Evolutionary conservation across 1,140 invertebrate species (phyloP), one percentile per base, ranked within the genome.

Genomic region (Lepidotrigona ventralis): DNA sequence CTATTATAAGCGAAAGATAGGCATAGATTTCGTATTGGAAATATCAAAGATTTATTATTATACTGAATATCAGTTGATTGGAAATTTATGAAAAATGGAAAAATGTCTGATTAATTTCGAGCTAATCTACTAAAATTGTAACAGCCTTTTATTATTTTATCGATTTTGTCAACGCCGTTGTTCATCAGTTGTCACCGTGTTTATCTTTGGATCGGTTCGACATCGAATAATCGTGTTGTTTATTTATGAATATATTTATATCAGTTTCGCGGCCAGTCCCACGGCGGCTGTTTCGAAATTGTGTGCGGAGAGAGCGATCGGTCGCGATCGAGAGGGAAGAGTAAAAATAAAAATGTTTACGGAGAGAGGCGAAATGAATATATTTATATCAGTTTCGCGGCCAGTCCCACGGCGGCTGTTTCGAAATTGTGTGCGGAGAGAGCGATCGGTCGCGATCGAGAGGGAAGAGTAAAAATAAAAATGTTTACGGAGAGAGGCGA

Each of bases 401-500:
- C 19, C 29, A 46, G 79, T 64, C 60, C 70, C 56, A 17, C 23
- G 29, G 79, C 26, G 60, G 46, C 51, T 58, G 71, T 75, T 81
- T 75, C 51, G 53, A 54, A 81, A 72, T 14, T 39, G 39, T 46
- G 0, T 72, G 26, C n/a, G 19, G 39, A 51, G 3, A 51, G 54
- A 54, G 53, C 39, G 69, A 64, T 33, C 33, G 33, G 58, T 23
- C 26, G 19, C n/a, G 53, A 82, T 75, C 73, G 74, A 77, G 71
- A 6, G 64, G 80, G 17, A 3, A 15, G 76, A 46, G 69, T 83
- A 72, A 79, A 66, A 72, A 79, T 79, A 66, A 66, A 64, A 78
- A 70, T 69, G 29, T 58, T 39, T 26, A 51, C 9, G 17, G 64
- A 70, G 54, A 19, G 33, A 33, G 11, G 14, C 23, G 19, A 64